These are phyloP conservation scores for Masticophis lateralis DNA, from an alignment of 2,797 vertebrate genomes.

Conservation along the genomic window DNA sequence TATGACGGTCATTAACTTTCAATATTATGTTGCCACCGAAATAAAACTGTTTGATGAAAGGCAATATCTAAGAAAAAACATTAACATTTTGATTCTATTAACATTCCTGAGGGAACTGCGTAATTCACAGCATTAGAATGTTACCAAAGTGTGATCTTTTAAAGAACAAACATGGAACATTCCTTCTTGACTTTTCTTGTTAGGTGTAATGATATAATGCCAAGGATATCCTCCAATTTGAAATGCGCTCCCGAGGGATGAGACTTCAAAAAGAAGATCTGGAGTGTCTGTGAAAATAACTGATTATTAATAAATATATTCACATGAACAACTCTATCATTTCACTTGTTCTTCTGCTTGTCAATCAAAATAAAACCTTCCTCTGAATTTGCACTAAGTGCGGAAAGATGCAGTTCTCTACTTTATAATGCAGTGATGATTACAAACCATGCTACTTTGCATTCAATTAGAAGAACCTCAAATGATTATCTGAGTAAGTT, in stretches of 20 bases:
- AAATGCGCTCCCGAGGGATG: constrained; percentile 85
- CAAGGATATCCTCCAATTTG: constrained; percentile 95
- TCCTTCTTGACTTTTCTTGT: constrained; percentile 85
- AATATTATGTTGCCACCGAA: background rate
- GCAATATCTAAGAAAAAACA: constrained; percentile 3
- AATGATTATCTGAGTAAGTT: constrained; percentile 6
- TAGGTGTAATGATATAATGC: constrained; percentile 96
- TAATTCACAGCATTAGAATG: constrained; percentile 38
- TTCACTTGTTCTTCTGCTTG: constrained; percentile 29
- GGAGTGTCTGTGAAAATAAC: constrained; percentile 78
- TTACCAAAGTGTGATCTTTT: constrained; percentile 86
- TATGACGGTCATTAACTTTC: background rate
- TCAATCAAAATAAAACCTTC: constrained; percentile 25
- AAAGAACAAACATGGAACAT: constrained; percentile 91
- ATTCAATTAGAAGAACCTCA: background rate
- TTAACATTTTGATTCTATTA: background rate
- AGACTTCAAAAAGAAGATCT: constrained; percentile 88
- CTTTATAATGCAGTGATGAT: constrained; percentile 7
- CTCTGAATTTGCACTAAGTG: background rate
- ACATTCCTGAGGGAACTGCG: constrained; percentile 27
- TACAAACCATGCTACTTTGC: constrained; percentile 8
- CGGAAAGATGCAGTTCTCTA: background rate
- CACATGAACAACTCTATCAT: constrained; percentile 48
- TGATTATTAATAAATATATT: constrained; percentile 54
- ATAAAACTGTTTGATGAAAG: background rate